Conservation (phyloP, 2,113 vertebrate genomes). For the Salvator merianae region DNA sequence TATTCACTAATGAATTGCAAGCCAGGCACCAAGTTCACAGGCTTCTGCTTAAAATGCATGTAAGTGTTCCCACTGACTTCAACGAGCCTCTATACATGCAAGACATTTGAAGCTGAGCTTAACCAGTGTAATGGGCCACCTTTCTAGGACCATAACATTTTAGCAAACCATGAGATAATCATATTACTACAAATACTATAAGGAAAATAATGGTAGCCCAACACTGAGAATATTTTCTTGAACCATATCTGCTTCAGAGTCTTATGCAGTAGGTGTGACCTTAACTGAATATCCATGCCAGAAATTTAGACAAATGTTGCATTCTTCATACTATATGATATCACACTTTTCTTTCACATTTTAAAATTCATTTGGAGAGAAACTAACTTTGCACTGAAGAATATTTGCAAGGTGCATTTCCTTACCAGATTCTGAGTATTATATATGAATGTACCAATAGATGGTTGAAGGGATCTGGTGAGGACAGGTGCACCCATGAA, state of each 20-base stretch:
- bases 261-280: not conserved
- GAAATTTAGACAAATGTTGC: not conserved
- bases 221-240: not conserved
- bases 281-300: not conserved
- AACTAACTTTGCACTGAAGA: not conserved
- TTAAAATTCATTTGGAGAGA: not conserved
- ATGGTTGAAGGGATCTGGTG: not conserved
- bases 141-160: not conserved
- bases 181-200: not conserved
- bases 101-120: not conserved
- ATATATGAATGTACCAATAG: not conserved
- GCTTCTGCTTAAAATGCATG: not conserved
- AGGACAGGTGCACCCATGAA: too few relatives aligned
- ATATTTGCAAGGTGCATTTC: not conserved
- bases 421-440: too few relatives aligned
- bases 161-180: not conserved
- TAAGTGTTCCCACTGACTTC: not conserved
- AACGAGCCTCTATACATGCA: not conserved
- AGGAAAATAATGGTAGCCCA: not conserved
- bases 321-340: not conserved
- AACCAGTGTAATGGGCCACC: not conserved
- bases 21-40: accelerated
- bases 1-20: not conserved
- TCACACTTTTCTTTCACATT: not conserved
- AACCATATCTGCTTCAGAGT: not conserved